Base-by-base conservation (phyloP, 1,140 invertebrate species). In the Babylonia areolata region DNA sequence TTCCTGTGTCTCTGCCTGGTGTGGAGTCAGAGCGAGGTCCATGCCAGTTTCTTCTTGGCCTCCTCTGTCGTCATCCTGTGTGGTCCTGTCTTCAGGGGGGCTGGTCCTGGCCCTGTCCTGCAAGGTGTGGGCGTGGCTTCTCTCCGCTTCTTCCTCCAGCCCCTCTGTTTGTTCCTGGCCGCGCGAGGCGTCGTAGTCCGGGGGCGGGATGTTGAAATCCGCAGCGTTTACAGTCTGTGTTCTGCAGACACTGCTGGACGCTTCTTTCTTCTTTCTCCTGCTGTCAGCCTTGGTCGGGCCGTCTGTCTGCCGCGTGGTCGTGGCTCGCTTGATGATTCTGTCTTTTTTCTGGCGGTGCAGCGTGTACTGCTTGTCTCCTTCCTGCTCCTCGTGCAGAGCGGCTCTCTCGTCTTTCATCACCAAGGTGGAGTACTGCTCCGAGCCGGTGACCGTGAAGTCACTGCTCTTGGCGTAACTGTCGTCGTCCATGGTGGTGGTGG, bases 131-230 rank as follows among this genome's bases (percentile, higher is more conserved):
- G 15, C 35, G 37, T 37, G 15, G 37, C 39, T 40, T 37, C 37
- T 37, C 37, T 40, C 37, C 1, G 42, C 12, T 31, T 39, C 46
- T 31, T 39, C 46, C 17, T 80, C 40, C n/a, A 80, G 9, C 11
- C 28, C 35, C 23, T 80, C 78, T 31, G 28, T 11, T n/a, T 80
- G 78, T 28, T 80, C 46, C 42, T 35, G 31, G 28, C 42, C 78
- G 37, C 77, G 77, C 11, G 77, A 42, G 37, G 39, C 77, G 77
- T 79, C 77, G 39, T 79, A 79, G 39, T 79, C 39, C 39, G 77
- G 39, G 3, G 40, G 40, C 42, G 28, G 20, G 5, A 11, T 20
- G 28, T 35, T 20, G 46, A 80, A 40, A 54, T 31, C 9, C 5
- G n/a, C 2, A 31, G 78, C n/a, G 54, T 54, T n/a, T 51, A 31